Base-by-base conservation (phyloP, 2,797 vertebrate genomes). In the Manis pentadactyla region DNA sequence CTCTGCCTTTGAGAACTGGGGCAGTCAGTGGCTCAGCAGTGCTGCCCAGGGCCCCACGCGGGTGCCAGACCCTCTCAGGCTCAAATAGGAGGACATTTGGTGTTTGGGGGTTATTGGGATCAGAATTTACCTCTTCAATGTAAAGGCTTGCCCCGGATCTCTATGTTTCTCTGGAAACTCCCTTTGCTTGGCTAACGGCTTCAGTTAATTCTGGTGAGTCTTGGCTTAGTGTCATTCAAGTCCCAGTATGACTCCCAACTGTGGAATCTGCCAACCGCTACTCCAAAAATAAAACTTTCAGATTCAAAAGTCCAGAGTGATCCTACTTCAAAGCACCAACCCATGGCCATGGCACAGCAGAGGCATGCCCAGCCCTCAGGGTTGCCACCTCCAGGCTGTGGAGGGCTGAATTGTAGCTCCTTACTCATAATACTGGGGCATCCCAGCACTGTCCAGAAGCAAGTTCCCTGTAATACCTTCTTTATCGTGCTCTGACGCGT, bases 281-380 rank as follows among this genome's bases (percentile, higher is more conserved):
- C 15, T 21, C 49, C 15, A 13, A 59, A 2, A 88, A n/a, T 19
- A 13, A 73, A 68, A 39, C 23, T 51, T 63, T 7, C n/a, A 14
- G 49, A 57, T 15, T 18, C 12, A 31, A 49, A 74, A 51, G 12
- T 66, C 46, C 19, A 23, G 25, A 46, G 2, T 13, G 95, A 69
- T 81, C 57, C 86, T 37, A 87, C 95, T 82, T 27, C 57, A 0
- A 96, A 91, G 59, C 91, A 95, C 93, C 89, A 83, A 21, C 97
- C 97, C 75, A 90, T 73, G 97, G 96, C 91, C n/a, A 2, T 6
- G 6, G 29, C 0, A 4, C 13, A 68, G 46, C 29, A 77, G 79
- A 74, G 39, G 5, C 7, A 2, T 83, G 73, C 39, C 29, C 39
- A 2, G 15, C 19, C 6, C 31, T 23, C 37, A 17, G 2, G 2